Evolutionary conservation across 2,113 vertebrate genomes (phyloP), one percentile per base, ranked within the genome.

Genomic region (Parus major): DNA sequence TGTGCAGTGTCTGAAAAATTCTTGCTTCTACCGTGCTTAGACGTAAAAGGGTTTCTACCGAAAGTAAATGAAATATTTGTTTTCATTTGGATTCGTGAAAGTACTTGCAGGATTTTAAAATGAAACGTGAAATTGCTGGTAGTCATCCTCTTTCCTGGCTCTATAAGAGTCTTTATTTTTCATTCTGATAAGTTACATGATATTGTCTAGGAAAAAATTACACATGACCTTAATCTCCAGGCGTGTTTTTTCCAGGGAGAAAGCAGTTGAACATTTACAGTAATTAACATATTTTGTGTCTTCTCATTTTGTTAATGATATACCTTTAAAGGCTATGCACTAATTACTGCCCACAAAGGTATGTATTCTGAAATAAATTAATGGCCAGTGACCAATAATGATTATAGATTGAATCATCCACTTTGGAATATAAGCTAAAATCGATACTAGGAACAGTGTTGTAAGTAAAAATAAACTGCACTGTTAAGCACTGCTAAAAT

Each of bases 221-320:
- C 6, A 93, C 96, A 81, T 93, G 87, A 95, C 97, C 90, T 96
- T 97, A 96, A 97, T 98, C 95, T 97, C 95, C 93, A 93, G 96
- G 92, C 69, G 7, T 98, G 96, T 84, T 97, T 98, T 98, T 98
- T 97, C 95, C 92, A 95, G 92, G 75, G 96, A 97, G 97, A 92
- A 97, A 94, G 53, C 79, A 94, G 88, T 92, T 94, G 95, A 97
- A 97, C 86, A 96, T 94, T 98, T 98, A 96, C 10, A 96, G 95
- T 97, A 98, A 98, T 98, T 98, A 98, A 98, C 94, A 95, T 97
- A 96, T 96, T 98, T 98, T 97, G 93, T 97, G 85, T 97, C 92
- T 97, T 98, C 97, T 98, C 96, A 98, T 98, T 98, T 98, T 97
- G 97, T 97, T 98, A 98, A 98, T 98, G 97, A 96, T 98, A 98